Evolutionary conservation across 1,140 invertebrate genomes (phyloP).

Genomic region (Sesamia nonagrioides): DNA sequence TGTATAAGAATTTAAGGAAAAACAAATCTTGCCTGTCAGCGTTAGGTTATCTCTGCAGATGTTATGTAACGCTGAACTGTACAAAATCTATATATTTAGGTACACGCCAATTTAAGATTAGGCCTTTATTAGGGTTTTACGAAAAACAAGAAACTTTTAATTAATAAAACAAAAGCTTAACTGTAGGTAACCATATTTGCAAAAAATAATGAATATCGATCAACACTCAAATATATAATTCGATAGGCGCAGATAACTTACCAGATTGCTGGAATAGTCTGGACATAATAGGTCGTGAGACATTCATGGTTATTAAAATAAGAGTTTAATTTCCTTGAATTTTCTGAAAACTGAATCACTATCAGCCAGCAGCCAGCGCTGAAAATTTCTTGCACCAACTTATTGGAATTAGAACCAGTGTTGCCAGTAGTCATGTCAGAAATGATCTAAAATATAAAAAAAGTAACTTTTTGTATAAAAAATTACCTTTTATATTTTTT

Average conservation of each 20-base stretch:
- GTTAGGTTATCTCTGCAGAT: constrained; percentile 22
- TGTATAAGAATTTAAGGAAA: no score
- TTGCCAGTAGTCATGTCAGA: no score
- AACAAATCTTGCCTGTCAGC: neutral
- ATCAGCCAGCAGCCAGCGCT: neutral
- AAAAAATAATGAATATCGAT: neutral
- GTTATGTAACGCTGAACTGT: constrained; percentile 19
- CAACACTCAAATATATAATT: neutral
- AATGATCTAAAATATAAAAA: no score
- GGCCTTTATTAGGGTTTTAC: neutral
- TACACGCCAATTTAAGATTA: neutral
- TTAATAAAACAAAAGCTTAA: neutral
- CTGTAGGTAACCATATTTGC: neutral
- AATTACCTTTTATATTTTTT: no score
- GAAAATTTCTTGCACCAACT: no score
- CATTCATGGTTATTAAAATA: constrained; percentile 60
- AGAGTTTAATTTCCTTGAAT: neutral
- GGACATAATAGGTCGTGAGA: constrained; percentile 65
- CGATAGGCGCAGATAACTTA: constrained; percentile 14
- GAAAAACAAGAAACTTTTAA: neutral
- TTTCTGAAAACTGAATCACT: neutral
- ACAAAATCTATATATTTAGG: neutral
- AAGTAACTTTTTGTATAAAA: no score
- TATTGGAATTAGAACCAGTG: no score
- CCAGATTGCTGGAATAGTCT: constrained; percentile 69